Evolutionary conservation across 2,888 invertebrate genomes (phyloP).

Genomic region (Lordiphosa fenestrarum): DNA sequence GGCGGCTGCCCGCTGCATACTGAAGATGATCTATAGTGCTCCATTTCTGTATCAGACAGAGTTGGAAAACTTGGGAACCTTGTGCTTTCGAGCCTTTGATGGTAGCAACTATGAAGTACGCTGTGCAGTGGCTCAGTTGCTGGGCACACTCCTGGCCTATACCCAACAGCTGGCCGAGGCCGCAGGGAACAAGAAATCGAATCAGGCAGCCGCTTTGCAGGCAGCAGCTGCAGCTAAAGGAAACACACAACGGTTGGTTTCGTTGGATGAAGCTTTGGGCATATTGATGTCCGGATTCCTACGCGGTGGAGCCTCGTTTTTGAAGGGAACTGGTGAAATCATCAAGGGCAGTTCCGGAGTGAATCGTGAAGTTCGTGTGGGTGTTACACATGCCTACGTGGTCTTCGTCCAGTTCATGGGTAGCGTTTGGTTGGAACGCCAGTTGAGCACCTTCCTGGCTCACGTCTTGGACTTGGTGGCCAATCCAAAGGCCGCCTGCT

Average conservation of each 20-base stretch:
- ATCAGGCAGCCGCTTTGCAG: conserved; percentile 53
- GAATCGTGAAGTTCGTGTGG: conserved; percentile 97
- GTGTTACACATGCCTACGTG: conserved; percentile 98
- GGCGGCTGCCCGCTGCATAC: conserved; percentile 94
- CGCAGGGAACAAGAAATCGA: conserved; percentile 77
- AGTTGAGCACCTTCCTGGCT: conserved; percentile 90
- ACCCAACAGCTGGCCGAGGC: conserved; percentile 87
- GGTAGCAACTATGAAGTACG: conserved; percentile 95
- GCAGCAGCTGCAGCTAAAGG: conserved; percentile 49
- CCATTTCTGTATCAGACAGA: conserved; percentile 92
- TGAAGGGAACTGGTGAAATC: conserved; percentile 96
- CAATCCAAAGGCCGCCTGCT: conserved; percentile 96
- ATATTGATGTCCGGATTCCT: conserved; percentile 96
- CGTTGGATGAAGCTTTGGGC: conserved; percentile 94
- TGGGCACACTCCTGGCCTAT: conserved; percentile 86
- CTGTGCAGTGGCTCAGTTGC: conserved; percentile 93
- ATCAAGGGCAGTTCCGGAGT: conserved; percentile 97
- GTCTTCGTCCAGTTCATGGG: conserved; percentile 97
- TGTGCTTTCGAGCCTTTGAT: conserved; percentile 95
- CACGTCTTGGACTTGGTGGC: conserved; percentile 96
- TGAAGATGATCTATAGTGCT: conserved; percentile 93
- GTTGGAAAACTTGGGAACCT: conserved; percentile 93
- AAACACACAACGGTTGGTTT: conserved; percentile 82
- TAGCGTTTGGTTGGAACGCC: conserved; percentile 95
- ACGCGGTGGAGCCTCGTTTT: conserved; percentile 94